These are phyloP conservation scores for Serripes groenlandicus DNA, from an alignment of 2,888 invertebrate genomes.

Conservation along the genomic window DNA sequence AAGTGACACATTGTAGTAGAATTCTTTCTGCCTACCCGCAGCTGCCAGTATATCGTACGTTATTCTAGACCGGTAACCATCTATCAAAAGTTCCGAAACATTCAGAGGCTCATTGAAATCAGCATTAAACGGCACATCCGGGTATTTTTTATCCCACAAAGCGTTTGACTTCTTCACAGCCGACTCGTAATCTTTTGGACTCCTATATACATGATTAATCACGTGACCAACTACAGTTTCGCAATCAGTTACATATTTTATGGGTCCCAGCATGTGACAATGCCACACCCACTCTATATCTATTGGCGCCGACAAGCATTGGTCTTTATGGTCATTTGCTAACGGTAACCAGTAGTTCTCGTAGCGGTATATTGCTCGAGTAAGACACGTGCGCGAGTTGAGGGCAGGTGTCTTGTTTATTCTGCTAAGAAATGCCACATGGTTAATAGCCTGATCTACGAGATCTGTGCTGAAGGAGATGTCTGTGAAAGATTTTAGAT, in stretches of 20 bases:
- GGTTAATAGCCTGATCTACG: conserved; percentile 10
- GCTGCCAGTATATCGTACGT: conserved; percentile 86
- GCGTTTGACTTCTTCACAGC: conserved; percentile 66
- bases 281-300: conserved; percentile 88
- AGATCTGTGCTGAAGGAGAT: conserved; percentile 4
- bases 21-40: conserved; percentile 86
- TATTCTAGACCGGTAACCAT: conserved; percentile 58
- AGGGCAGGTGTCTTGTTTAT: background rate
- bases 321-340: conserved; percentile 79
- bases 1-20: conserved; percentile 87
- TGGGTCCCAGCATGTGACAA: conserved; percentile 85
- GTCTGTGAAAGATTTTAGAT: background rate
- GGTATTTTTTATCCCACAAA: conserved; percentile 77
- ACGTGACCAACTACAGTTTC: conserved; percentile 59
- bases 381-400: background rate
- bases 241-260: conserved; percentile 80
- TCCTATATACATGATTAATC: conserved; percentile 82
- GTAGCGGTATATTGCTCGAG: conserved; percentile 84
- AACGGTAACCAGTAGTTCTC: conserved; percentile 87
- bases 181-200: conserved; percentile 68
- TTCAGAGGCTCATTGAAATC: conserved; percentile 34
- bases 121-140: conserved; percentile 75
- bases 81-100: conserved; percentile 24
- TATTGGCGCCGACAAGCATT: conserved; percentile 86
- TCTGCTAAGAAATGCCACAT: conserved; percentile 10